These are phyloP conservation scores for Aphaenogaster rudis DNA, from an alignment of 1,140 invertebrate species.

Conservation along the genomic window DNA sequence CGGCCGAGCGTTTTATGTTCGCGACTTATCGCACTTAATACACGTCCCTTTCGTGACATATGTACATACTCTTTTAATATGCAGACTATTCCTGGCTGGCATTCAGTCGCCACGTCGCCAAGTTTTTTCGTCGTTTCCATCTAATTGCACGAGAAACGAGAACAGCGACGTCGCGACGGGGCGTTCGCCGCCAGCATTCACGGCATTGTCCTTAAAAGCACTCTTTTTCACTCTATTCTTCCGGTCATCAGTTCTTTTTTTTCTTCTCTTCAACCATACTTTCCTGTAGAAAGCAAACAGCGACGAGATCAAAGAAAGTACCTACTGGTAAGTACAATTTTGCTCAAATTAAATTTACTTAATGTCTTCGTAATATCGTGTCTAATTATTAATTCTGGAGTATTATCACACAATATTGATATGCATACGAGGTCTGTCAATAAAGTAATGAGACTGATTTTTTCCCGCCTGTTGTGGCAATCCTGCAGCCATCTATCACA, in stretches of 20 bases:
- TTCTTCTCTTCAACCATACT: background rate
- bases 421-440: background rate
- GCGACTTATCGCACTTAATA: background rate
- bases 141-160: slow-evolving; percentile 32
- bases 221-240: slow-evolving; percentile 9
- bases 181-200: background rate
- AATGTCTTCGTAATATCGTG: background rate
- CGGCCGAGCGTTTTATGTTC: background rate
- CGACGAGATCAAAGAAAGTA: background rate
- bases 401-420: background rate
- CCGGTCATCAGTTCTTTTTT: background rate
- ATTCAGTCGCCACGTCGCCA: slow-evolving; percentile 19
- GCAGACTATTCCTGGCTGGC: background rate
- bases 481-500: too few relatives aligned
- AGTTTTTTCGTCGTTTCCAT: slow-evolving; percentile 11
- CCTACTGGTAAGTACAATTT: background rate
- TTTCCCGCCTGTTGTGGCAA: too few relatives aligned
- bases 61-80: slow-evolving; percentile 30
- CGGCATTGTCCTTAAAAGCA: slow-evolving; percentile 39
- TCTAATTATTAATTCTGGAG: slow-evolving; percentile 13
- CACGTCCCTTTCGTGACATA: background rate
- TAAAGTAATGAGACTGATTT: too few relatives aligned
- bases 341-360: background rate
- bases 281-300: background rate
- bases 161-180: background rate